Conservation (phyloP, 2,888 invertebrate genomes). For the Eristalis tenax region DNA sequence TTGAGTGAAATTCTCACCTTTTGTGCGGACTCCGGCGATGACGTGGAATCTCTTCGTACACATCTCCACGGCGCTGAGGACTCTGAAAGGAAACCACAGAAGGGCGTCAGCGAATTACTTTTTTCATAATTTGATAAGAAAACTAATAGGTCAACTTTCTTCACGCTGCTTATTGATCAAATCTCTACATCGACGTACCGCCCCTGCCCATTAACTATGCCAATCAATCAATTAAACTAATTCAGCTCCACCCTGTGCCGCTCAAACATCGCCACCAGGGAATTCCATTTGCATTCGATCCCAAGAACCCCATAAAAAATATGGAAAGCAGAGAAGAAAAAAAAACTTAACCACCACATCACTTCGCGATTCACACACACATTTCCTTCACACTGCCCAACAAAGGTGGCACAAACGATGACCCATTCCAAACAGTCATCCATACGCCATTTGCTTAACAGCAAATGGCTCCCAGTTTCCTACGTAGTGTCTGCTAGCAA, state of each 20-base stretch:
- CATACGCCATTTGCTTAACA: constrained; percentile 56
- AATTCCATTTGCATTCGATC: constrained; percentile 14
- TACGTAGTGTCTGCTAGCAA: constrained; percentile 7
- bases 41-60: constrained; percentile 79
- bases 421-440: constrained; percentile 42
- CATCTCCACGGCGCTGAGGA: constrained; percentile 79
- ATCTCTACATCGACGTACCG: too few species aligned
- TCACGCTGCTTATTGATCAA: not conserved
- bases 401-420: constrained; percentile 50
- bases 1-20: constrained; percentile 74
- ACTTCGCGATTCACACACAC: constrained; percentile 12
- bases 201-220: not conserved
- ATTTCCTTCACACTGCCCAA: not conserved
- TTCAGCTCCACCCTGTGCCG: not conserved
- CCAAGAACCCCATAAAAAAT: not conserved
- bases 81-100: constrained; percentile 74
- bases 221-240: not conserved
- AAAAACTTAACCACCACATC: not conserved
- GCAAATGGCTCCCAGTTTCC: constrained; percentile 47
- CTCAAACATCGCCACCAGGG: not conserved
- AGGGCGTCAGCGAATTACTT: not conserved
- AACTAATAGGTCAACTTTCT: not conserved
- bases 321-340: not conserved
- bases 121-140: not conserved
- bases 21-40: constrained; percentile 81